Evolutionary conservation across 2,113 vertebrate species (phyloP).

Genomic region (Mola mola): DNA sequence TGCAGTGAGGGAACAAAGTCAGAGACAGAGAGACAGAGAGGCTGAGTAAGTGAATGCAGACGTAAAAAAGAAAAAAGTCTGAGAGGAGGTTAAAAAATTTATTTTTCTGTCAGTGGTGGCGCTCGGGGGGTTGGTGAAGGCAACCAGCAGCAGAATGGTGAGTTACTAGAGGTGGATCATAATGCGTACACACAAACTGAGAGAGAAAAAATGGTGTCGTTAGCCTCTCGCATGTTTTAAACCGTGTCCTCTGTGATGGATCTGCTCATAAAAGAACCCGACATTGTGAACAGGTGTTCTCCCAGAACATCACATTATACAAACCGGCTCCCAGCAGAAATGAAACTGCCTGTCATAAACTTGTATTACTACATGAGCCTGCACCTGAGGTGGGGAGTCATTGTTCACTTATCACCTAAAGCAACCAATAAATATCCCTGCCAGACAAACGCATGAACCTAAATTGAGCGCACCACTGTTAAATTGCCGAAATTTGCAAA

Average conservation of each 20-base stretch:
- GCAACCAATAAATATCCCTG: too few species aligned
- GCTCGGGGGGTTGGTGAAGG: slow-evolving; percentile 7
- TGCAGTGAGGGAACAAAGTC: slow-evolving; percentile 72
- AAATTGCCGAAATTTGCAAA: too few species aligned
- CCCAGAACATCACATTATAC: background rate
- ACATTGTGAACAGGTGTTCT: slow-evolving; percentile 2
- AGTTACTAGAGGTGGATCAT: too few species aligned
- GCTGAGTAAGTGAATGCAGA: slow-evolving; percentile 62
- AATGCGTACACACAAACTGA: background rate
- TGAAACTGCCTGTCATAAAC: too few species aligned
- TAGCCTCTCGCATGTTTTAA: background rate
- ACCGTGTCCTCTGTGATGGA: slow-evolving; percentile 1
- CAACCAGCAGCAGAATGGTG: too few species aligned
- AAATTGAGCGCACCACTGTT: too few species aligned
- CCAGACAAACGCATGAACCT: too few species aligned
- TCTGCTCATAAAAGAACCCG: background rate
- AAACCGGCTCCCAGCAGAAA: too few species aligned
- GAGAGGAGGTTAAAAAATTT: background rate
- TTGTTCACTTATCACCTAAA: too few species aligned
- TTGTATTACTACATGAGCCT: too few species aligned
- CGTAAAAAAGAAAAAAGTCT: slow-evolving; percentile 23
- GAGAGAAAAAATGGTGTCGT: background rate
- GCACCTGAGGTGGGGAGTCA: too few species aligned
- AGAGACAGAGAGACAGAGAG: slow-evolving; percentile 67
- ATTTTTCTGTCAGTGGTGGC: slow-evolving; percentile 43